Conservation (phyloP, 30 jellyfish, hydroid and myxozoan species). For the Cassiopea xamachana region DNA sequence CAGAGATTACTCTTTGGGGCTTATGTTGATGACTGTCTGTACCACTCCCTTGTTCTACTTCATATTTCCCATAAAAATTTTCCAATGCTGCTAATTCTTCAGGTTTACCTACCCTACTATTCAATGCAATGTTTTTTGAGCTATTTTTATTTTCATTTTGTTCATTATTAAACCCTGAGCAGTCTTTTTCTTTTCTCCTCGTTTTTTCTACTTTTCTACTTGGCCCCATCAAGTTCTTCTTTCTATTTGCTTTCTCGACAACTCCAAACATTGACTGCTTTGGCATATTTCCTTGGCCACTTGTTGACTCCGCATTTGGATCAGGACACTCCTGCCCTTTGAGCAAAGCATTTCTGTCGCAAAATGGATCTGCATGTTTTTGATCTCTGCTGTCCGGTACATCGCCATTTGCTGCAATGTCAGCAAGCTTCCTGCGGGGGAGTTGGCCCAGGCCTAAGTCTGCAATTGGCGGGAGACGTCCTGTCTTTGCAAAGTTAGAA, state of each 20-base stretch:
- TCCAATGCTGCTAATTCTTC: not conserved
- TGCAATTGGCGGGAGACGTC: conserved; percentile 61
- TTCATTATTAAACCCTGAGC: not conserved
- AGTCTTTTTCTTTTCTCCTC: not conserved
- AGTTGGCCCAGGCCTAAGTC: conserved; percentile 43
- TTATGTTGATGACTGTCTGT: not conserved
- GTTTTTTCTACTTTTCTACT: conserved; percentile 9
- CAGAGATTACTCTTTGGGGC: not conserved
- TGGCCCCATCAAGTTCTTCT: not conserved
- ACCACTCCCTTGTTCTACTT: not conserved
- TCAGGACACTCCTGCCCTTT: not conserved
- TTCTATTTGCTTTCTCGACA: conserved; percentile 1
- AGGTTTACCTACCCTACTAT: not conserved
- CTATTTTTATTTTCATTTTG: not conserved
- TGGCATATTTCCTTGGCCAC: not conserved
- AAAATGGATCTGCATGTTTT: not conserved
- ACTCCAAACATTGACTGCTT: not conserved
- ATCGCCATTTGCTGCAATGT: not conserved
- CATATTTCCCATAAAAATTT: not conserved
- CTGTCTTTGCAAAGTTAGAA: conserved; percentile 17
- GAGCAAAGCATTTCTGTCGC: not conserved
- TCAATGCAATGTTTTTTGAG: not conserved
- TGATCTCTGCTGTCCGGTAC: not conserved
- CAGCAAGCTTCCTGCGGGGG: not conserved
- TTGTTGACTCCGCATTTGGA: not conserved